phyloP scores from a whole-genome alignment of 2,888 invertebrate genomes.

The Parnassius mnemosyne region DNA sequence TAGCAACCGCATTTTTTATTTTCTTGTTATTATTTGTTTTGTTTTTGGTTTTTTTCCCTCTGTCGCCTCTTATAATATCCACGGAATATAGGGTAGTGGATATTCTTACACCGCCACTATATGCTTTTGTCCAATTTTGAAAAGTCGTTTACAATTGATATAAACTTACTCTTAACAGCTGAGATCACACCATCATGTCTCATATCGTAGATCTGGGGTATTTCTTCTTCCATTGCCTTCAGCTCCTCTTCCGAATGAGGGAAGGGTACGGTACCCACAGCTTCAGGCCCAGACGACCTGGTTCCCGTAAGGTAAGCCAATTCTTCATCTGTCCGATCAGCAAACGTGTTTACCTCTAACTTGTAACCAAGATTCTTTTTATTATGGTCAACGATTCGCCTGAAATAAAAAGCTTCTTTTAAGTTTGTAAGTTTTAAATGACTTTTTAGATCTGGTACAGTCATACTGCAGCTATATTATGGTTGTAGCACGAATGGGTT shows the following conservation, averaged over 20 bases:
- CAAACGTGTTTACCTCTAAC: slow-evolving; percentile 46
- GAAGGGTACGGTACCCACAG: slow-evolving; percentile 35
- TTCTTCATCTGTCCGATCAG: slow-evolving; percentile 44
- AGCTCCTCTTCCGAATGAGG: slow-evolving; percentile 40
- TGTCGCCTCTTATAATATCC: too few species aligned
- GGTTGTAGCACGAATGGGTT: too few species aligned
- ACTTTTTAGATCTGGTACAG: too few species aligned
- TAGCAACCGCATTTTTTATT: too few species aligned
- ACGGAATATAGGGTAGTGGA: too few species aligned
- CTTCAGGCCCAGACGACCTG: slow-evolving; percentile 27
- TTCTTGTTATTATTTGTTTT: too few species aligned
- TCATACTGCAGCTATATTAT: too few species aligned
- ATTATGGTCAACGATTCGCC: slow-evolving; percentile 45
- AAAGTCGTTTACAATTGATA: background rate
- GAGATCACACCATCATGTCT: slow-evolving; percentile 46
- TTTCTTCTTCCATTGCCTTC: slow-evolving; percentile 31
- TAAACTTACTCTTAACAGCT: slow-evolving; percentile 42
- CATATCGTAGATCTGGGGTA: slow-evolving; percentile 49
- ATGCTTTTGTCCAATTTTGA: too few species aligned
- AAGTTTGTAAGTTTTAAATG: background rate
- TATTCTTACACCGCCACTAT: too few species aligned
- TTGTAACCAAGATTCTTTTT: slow-evolving; percentile 44
- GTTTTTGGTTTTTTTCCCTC: too few species aligned
- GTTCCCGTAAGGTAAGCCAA: slow-evolving; percentile 37
- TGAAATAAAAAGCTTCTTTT: slow-evolving; percentile 27